Evolutionary conservation across 2,888 invertebrate genomes (phyloP).

Genomic region (Coecobrya sp.): DNA sequence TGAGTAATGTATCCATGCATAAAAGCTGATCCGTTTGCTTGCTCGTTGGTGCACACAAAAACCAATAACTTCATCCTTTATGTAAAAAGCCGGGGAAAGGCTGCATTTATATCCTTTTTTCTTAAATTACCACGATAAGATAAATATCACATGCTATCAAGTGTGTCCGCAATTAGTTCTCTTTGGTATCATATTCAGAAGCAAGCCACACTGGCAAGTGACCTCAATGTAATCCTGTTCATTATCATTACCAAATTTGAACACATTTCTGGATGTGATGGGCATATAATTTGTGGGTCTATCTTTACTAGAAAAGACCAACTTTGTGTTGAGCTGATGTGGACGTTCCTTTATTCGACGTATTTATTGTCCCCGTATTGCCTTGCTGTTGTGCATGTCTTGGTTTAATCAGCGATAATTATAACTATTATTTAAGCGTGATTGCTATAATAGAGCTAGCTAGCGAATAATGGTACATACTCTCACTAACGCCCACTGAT

Average conservation of each 20-base stretch:
- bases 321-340: constrained; percentile 11
- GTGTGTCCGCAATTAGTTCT: constrained; percentile 37
- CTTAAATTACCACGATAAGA: constrained; percentile 6
- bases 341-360: background rate
- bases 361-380: background rate
- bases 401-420: constrained; percentile 52
- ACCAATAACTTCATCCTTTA: background rate
- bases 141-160: constrained; percentile 3
- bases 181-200: constrained; percentile 17
- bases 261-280: constrained; percentile 33
- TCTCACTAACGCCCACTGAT: constrained; percentile 50
- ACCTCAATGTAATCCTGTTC: constrained; percentile 41
- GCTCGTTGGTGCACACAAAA: background rate
- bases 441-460: constrained; percentile 36
- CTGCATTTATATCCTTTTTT: background rate
- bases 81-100: background rate
- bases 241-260: constrained; percentile 41
- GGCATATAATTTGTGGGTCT: background rate
- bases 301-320: background rate
- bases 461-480: background rate
- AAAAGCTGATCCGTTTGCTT: background rate
- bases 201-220: constrained; percentile 1
- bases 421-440: constrained; percentile 49
- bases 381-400: constrained; percentile 25
- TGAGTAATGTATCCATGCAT: constrained; percentile 14